Percentiles rank a stretch among this genome's conserved stretches.
phyloP scores from a whole-genome alignment of 2,797 vertebrate species.

The Pangasius djambal region DNA sequence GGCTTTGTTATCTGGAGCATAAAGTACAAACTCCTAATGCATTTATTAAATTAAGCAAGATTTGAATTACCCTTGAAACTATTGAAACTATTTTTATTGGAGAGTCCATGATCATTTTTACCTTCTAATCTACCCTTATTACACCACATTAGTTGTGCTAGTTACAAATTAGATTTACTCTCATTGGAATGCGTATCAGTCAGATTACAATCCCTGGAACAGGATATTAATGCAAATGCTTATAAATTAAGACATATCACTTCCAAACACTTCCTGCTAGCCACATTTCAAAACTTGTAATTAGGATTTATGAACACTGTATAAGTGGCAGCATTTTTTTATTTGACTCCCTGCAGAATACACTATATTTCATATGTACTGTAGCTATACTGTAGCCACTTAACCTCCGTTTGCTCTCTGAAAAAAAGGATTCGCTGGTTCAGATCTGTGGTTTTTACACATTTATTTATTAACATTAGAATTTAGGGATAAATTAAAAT shows the following conservation, averaged over 20 bases:
- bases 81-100: not conserved
- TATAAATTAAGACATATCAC: not conserved
- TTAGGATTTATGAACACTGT: not conserved
- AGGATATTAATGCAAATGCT: not conserved
- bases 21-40: not conserved
- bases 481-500: not conserved
- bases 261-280: no score
- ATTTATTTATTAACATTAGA: not conserved
- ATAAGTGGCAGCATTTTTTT: not conserved
- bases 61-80: not conserved
- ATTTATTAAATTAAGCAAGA: constrained; percentile 2
- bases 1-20: not conserved
- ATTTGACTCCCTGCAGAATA: not conserved
- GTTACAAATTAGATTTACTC: constrained; percentile 19
- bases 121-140: constrained; percentile 4
- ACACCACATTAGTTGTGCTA: not conserved
- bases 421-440: not conserved
- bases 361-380: not conserved
- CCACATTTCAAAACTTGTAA: not conserved
- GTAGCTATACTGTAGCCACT: not conserved
- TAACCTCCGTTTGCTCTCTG: not conserved
- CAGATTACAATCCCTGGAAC: not conserved
- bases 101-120: not conserved
- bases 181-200: not conserved
- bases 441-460: not conserved